Evolutionary conservation across 2,888 invertebrate genomes (phyloP), one percentile per base, ranked within the genome.

Genomic region (Sinhomidia bicolor): DNA sequence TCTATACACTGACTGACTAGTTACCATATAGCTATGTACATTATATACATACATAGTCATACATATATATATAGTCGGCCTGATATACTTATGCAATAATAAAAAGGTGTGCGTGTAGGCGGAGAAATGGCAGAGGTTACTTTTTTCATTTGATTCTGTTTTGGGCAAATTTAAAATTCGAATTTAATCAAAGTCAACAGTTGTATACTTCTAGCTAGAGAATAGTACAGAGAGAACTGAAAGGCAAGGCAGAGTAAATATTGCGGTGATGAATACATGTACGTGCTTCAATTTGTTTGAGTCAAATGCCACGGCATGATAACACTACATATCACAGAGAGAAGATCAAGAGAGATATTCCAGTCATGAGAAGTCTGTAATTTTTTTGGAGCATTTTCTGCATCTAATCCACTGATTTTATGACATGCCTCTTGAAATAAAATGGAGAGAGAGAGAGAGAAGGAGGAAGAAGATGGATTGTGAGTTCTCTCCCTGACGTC

Each of bases 131-230:
- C 60, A 60, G 60, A 60, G 60, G 60, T 60, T 60, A 60, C 12
- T 60, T 20, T 26, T 23, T n/a, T n/a, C n/a, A n/a, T n/a, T n/a
- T n/a, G 60, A 23, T 60, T 60, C 7, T 60, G 60, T 60, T 60
- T 23, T 57, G 57, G 57, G 3, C 2, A 60, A 60, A 60, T 23
- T 60, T 60, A 60, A 60, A 60, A 60, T 60, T 60, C 60, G 60
- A 60, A 60, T 60, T 60, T 60, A 60, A 60, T 60, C 60, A 60
- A 60, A 60, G 60, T 60, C 60, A 60, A 60, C 60, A 60, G 23
- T 23, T 20, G 23, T 10, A 23, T 26, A 23, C 14, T 5, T 23
- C 60, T 23, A 20, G n/a, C n/a, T n/a, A n/a, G n/a, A n/a, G n/a
- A n/a, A 60, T 26, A 60, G 10, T 14, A 60, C 17, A 2, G 1